A percentile compares a stretch with the other conserved stretches of the same genome.
These are phyloP conservation scores for Metridium senile DNA, from an alignment of 92 coral and sea anemone species.

Conservation along the genomic window DNA sequence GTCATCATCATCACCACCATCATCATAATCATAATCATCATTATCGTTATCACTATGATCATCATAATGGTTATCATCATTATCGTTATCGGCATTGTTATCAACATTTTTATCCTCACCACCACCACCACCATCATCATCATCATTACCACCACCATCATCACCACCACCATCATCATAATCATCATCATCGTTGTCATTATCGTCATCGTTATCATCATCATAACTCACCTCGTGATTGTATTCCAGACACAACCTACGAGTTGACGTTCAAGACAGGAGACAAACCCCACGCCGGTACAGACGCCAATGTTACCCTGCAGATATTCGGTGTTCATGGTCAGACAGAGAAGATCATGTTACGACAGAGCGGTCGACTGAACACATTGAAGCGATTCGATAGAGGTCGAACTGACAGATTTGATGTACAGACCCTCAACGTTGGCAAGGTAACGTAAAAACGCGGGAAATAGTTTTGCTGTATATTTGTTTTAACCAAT, in stretches of 20 bases:
- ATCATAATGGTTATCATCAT: not conserved
- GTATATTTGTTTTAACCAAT: not conserved
- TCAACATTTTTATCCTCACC: not conserved
- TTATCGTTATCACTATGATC: not conserved
- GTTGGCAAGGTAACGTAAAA: conserved; percentile 81
- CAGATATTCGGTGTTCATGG: conserved; percentile 92
- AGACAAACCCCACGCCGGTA: conserved; percentile 90
- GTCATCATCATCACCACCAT: not conserved
- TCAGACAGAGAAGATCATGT: conserved; percentile 92
- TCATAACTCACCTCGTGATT: not conserved
- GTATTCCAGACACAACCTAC: conserved; percentile 71
- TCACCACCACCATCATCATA: not conserved
- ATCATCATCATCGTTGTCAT: not conserved
- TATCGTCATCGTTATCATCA: no score
- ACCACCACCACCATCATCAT: not conserved
- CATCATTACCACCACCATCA: not conserved
- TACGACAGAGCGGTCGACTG: conserved; percentile 74
- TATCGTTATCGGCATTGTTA: not conserved
- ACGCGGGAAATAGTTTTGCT: conserved; percentile 6
- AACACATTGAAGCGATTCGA: conserved; percentile 87
- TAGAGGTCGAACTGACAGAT: conserved; percentile 89
- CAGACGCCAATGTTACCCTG: conserved; percentile 93
- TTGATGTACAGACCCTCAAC: conserved; percentile 93
- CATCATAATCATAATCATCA: no score
- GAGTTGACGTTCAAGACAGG: conserved; percentile 90